A percentile compares a stretch with the other conserved stretches of the same genome.
Conservation (phyloP, 1,140 invertebrate species). For the Trachymyrmex septentrionalis region DNA sequence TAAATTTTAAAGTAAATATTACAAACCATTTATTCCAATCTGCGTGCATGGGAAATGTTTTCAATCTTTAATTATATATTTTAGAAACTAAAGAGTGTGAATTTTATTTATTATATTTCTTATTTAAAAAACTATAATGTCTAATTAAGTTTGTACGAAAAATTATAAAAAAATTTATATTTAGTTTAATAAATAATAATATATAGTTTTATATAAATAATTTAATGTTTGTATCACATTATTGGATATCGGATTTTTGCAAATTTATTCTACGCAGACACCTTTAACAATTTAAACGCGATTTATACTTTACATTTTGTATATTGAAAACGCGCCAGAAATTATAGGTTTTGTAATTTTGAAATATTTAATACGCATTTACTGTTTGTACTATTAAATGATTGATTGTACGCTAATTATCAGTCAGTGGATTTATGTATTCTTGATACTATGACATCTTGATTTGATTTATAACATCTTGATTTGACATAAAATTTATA, state of each 20-base stretch:
- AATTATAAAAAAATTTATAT: neutral
- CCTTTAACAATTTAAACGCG: neutral
- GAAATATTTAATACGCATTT: slow-evolving; percentile 7
- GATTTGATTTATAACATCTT: slow-evolving; percentile 32
- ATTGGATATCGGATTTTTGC: neutral
- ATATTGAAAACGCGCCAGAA: neutral
- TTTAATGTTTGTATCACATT: neutral
- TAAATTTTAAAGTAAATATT: neutral
- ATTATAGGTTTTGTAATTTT: neutral
- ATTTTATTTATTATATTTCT: neutral
- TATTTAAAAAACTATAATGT: neutral
- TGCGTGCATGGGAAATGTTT: neutral
- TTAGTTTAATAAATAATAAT: neutral
- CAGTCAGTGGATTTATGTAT: slow-evolving; percentile 29
- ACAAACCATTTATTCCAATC: neutral
- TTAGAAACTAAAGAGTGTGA: neutral
- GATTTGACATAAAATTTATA: slow-evolving; percentile 27
- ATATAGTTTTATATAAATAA: neutral
- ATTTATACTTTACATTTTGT: neutral
- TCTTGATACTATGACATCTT: slow-evolving; percentile 1
- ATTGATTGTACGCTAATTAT: slow-evolving; percentile 33
- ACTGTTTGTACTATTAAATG: slow-evolving; percentile 42
- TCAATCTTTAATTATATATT: neutral
- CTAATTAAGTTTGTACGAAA: neutral
- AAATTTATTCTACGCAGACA: slow-evolving; percentile 5